phyloP scores from a whole-genome alignment of 2,113 vertebrate species.

The Megaleporinus macrocephalus region DNA sequence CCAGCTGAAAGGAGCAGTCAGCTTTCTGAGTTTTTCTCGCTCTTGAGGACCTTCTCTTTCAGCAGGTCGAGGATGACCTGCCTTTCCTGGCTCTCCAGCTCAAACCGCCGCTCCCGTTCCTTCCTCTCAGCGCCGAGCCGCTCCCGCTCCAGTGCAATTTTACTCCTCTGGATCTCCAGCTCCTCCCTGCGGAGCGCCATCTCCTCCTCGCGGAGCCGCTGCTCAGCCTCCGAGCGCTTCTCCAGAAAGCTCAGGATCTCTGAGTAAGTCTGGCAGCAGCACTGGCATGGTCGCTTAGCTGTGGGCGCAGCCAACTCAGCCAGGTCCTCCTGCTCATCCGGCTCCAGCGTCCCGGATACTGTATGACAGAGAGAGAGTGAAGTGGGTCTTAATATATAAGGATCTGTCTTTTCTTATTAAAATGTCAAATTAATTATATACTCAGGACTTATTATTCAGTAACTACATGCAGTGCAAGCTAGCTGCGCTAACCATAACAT shows the following conservation, averaged over 20 bases:
- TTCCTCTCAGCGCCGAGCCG: slow-evolving; percentile 75
- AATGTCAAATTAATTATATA: too few species aligned
- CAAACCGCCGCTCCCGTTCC: slow-evolving; percentile 77
- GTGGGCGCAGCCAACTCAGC: slow-evolving; percentile 66
- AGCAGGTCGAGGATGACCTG: slow-evolving; percentile 81
- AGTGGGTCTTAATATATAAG: neutral
- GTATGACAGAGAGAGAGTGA: neutral
- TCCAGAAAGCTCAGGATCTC: slow-evolving; percentile 82
- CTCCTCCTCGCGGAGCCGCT: slow-evolving; percentile 80
- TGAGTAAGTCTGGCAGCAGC: slow-evolving; percentile 82
- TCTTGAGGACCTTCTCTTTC: slow-evolving; percentile 79
- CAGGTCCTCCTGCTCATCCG: slow-evolving; percentile 70
- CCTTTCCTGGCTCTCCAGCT: slow-evolving; percentile 81
- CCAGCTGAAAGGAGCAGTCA: neutral
- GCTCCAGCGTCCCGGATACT: slow-evolving; percentile 59
- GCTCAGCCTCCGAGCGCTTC: slow-evolving; percentile 80
- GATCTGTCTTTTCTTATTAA: too few species aligned
- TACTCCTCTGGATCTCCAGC: slow-evolving; percentile 78
- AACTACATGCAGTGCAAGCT: too few species aligned
- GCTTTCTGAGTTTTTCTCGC: slow-evolving; percentile 58
- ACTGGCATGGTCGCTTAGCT: slow-evolving; percentile 77
- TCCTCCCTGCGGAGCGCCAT: slow-evolving; percentile 77
- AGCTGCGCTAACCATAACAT: too few species aligned
- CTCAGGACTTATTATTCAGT: too few species aligned
- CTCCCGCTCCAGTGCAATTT: slow-evolving; percentile 78